Conservation (phyloP, 2,888 invertebrate species). For the Troides aeacus region DNA sequence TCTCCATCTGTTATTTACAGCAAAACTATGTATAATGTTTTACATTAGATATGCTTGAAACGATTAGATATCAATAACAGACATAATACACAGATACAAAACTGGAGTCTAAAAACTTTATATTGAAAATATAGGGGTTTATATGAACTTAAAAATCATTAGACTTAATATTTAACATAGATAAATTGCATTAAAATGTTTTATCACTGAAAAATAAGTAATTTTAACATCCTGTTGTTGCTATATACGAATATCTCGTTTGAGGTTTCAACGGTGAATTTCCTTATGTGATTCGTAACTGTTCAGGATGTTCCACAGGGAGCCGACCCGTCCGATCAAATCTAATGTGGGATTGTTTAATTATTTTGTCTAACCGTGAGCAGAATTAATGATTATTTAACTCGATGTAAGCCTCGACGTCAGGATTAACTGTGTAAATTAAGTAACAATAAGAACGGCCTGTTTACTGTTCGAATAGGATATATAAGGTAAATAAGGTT, state of each 20-base stretch:
- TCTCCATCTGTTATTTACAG: too few relatives aligned
- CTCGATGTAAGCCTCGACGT: slow-evolving; percentile 3
- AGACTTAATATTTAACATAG: too few relatives aligned
- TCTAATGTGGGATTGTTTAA: slow-evolving; percentile 70
- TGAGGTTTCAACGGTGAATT: slow-evolving; percentile 43
- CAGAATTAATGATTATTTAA: slow-evolving; percentile 61
- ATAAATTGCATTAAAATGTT: too few relatives aligned
- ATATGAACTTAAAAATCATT: too few relatives aligned
- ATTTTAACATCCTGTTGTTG: slow-evolving; percentile 38
- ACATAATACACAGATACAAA: too few relatives aligned
- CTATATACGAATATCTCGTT: slow-evolving; percentile 34
- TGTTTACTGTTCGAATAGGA: background rate
- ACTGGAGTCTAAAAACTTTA: too few relatives aligned
- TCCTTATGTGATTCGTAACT: slow-evolving; percentile 62
- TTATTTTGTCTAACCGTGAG: slow-evolving; percentile 71
- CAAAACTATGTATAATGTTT: too few relatives aligned
- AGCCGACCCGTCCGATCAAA: slow-evolving; percentile 48
- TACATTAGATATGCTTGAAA: too few relatives aligned
- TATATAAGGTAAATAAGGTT: background rate
- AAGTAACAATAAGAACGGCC: background rate
- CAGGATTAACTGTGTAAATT: slow-evolving; percentile 1
- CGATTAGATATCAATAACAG: too few relatives aligned
- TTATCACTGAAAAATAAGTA: too few relatives aligned
- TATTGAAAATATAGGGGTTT: too few relatives aligned
- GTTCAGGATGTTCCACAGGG: slow-evolving; percentile 53